A percentile compares a stretch with the other conserved stretches of the same genome.
phyloP scores from a whole-genome alignment of 2,797 vertebrate species.

The Chaetodon trifasciatus region DNA sequence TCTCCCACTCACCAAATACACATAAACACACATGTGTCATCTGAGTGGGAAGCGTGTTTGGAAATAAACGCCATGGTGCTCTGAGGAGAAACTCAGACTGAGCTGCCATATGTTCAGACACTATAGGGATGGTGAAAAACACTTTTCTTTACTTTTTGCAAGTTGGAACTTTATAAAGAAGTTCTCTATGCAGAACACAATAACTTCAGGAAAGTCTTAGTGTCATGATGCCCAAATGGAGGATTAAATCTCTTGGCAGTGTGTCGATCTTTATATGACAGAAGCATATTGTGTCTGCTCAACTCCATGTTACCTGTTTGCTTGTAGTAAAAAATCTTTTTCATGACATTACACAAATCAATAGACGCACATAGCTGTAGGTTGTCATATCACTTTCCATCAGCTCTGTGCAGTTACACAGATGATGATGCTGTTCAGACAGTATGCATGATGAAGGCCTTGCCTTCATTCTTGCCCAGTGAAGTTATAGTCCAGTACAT shows the following conservation, averaged over 20 bases:
- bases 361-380: not conserved
- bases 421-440: constrained; percentile 13
- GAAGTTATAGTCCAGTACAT: not conserved
- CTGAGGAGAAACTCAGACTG: constrained; percentile 14
- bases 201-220: constrained; percentile 22
- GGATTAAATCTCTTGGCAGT: not conserved
- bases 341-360: constrained; percentile 1
- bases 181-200: constrained; percentile 35
- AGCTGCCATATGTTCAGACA: constrained; percentile 55
- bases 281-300: not conserved
- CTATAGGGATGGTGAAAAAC: constrained; percentile 12
- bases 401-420: not conserved
- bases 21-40: constrained; percentile 9
- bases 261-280: not conserved
- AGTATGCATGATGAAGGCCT: constrained; percentile 1
- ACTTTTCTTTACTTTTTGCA: constrained; percentile 9
- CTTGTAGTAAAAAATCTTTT: not conserved
- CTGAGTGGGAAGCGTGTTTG: constrained; percentile 58
- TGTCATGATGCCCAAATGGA: constrained; percentile 11
- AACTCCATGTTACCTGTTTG: not conserved
- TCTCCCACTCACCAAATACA: constrained; percentile 27
- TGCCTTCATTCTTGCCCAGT: not conserved
- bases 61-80: constrained; percentile 19
- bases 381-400: not conserved
- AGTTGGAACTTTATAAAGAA: constrained; percentile 29